A percentile compares a stretch with the other conserved stretches of the same genome.
phyloP scores from a whole-genome alignment of 2,888 invertebrate genomes.

The Rhopalosiphum nymphaeae region DNA sequence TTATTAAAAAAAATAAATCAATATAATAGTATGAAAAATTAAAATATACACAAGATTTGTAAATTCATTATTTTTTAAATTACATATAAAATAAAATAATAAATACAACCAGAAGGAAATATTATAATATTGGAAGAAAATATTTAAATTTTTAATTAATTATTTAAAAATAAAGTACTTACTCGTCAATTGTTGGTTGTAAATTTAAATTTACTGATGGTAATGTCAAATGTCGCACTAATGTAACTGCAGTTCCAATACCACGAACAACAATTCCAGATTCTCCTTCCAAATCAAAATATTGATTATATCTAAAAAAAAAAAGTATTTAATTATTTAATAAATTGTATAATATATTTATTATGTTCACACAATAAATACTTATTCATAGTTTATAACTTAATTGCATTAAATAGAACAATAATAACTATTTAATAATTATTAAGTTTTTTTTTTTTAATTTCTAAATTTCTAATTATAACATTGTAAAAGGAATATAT shows the following conservation, averaged over 20 bases:
- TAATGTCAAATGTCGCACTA: slow-evolving; percentile 71
- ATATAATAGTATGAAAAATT: background rate
- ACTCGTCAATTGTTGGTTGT: slow-evolving; percentile 56
- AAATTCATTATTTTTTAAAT: background rate
- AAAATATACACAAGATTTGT: background rate
- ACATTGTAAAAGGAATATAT: background rate
- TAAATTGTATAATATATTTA: background rate
- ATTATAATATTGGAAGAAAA: background rate
- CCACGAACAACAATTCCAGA: slow-evolving; percentile 97
- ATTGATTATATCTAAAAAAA: slow-evolving; percentile 82
- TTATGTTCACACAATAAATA: background rate
- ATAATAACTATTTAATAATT: background rate
- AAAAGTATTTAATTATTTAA: background rate
- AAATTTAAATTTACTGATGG: slow-evolving; percentile 61
- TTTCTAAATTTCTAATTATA: background rate
- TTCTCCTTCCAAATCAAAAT: slow-evolving; percentile 96
- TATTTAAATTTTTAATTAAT: background rate
- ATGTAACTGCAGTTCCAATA: slow-evolving; percentile 88
- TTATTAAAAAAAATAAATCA: background rate
- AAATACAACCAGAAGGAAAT: background rate
- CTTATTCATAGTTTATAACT: background rate
- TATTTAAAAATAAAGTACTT: slow-evolving; percentile 34
- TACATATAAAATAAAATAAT: background rate
- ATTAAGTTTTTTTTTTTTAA: background rate
- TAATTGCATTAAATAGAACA: background rate